These are phyloP conservation scores for Acestrorhynchus altus DNA, from an alignment of 2,797 vertebrate genomes.

Conservation along the genomic window DNA sequence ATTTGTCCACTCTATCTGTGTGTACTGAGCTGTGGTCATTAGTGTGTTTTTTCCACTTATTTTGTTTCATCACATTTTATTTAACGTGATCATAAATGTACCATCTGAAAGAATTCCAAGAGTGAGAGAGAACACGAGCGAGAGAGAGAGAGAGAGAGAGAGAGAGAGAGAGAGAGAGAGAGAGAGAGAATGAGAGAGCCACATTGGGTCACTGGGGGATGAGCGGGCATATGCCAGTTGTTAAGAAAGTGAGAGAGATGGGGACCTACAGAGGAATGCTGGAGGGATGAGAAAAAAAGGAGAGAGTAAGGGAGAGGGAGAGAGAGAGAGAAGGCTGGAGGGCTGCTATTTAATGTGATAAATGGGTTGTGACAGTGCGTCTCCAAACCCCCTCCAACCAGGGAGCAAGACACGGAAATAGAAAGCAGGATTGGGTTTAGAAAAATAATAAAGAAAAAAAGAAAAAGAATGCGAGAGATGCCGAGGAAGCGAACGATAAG, in stretches of 20 bases:
- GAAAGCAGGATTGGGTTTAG: conserved; percentile 76
- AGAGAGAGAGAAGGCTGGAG: conserved; percentile 72
- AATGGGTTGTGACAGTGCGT: conserved; percentile 83
- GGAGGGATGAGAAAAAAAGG: conserved; percentile 62
- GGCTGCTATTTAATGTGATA: conserved; percentile 86
- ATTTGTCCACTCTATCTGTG: not conserved
- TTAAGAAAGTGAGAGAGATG: conserved; percentile 68
- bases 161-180: conserved; percentile 49
- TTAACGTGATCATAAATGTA: conserved; percentile 34
- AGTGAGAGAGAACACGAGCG: not conserved
- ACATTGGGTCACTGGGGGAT: conserved; percentile 54
- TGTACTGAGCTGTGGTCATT: conserved; percentile 22
- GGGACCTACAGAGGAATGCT: conserved; percentile 70
- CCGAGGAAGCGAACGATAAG: conserved; percentile 33
- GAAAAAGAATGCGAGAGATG: conserved; percentile 51
- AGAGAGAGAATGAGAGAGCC: conserved; percentile 33
- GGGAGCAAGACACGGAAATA: conserved; percentile 77
- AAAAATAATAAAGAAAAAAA: conserved; percentile 55
- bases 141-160: conserved; percentile 41
- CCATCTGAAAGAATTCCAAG: not conserved
- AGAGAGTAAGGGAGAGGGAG: conserved; percentile 47
- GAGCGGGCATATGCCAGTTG: conserved; percentile 75
- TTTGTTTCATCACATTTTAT: conserved; percentile 37
- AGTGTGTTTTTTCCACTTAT: conserved; percentile 38
- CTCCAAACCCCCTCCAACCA: conserved; percentile 78